Percentiles rank a stretch among this genome's conserved stretches.
phyloP scores from a whole-genome alignment of 2,113 vertebrate genomes.

The Sorex araneus region DNA sequence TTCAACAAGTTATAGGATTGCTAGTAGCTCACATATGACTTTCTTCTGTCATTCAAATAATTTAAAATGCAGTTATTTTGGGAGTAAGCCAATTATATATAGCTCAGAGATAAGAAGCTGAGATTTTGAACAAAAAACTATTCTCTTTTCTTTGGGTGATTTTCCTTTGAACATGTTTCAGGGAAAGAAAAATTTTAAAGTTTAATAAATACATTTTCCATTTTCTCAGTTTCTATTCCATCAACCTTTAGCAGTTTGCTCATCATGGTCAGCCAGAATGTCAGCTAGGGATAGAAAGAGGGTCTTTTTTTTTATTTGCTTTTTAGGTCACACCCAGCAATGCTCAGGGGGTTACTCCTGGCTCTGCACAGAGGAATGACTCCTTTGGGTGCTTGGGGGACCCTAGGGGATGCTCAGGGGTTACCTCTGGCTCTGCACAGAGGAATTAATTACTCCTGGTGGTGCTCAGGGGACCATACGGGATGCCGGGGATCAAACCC shows the following conservation, averaged over 20 bases:
- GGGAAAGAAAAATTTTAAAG: background rate
- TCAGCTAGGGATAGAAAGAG: background rate
- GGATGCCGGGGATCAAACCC: no score
- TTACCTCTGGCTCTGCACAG: no score
- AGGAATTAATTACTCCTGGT: no score
- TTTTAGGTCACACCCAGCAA: no score
- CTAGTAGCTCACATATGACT: conserved; percentile 66
- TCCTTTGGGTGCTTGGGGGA: no score
- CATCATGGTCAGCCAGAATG: background rate
- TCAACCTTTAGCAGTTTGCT: background rate
- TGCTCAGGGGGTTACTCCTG: no score
- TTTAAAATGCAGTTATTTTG: conserved; percentile 60
- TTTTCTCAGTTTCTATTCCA: background rate
- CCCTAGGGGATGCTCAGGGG: no score
- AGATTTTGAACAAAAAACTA: conserved; percentile 13
- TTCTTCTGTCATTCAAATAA: conserved; percentile 75
- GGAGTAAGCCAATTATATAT: conserved; percentile 51
- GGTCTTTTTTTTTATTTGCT: background rate
- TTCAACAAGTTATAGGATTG: conserved; percentile 64
- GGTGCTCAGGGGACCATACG: no score
- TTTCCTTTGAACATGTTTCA: conserved; percentile 44
- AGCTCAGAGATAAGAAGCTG: conserved; percentile 38
- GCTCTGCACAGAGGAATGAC: no score
- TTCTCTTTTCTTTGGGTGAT: background rate
- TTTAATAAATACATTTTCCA: background rate